Base-by-base conservation (phyloP, 1,140 invertebrate genomes). In the Bombus breviceps region DNA sequence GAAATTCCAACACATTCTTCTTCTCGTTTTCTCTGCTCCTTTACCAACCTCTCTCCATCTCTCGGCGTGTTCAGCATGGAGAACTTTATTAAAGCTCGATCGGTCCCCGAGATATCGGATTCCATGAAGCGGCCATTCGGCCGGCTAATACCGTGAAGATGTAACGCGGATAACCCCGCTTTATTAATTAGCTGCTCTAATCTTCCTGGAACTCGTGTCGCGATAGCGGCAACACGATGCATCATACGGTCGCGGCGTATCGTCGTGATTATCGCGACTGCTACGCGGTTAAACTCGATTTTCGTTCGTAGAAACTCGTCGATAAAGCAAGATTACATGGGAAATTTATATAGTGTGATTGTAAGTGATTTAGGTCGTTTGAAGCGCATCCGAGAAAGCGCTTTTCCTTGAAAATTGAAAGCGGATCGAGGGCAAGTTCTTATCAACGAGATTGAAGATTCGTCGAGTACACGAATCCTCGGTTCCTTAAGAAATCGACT, bases 51-150 rank as follows among this genome's bases (percentile, higher is more conserved):
- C 47, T 15, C 71, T n/a, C 71, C 15, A 15, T 68, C 64, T 32
- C 34, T 15, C 66, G 66, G 18, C 64, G 43, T 28, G 41, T 37
- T 34, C 64, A 53, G 39, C 72, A 72, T 32, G 83, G 87, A 89
- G 88, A 89, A 89, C 87, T 89, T 89, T 89, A 89, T 89, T 89
- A 89, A 89, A 89, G 87, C 87, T 89, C 88, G 88, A 89, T 89
- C 87, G 87, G 87, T 68, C 75, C 53, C 78, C 75, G 83, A 89
- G 88, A 89, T 89, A 89, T 89, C 83, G 77, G 83, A 85, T 85
- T 85, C 83, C 83, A 53, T 85, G 83, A 85, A 85, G 64, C 83
- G 77, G 39, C 73, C 78, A 80, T 83, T 89, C 87, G 84, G 71
- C 34, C 75, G 83, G 79, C 80, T 89, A 89, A 89, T 89, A 78